Evolutionary conservation across 2,113 vertebrate genomes (phyloP), one percentile per base, ranked within the genome.

Genomic region (Myrmophylax atrothorax): DNA sequence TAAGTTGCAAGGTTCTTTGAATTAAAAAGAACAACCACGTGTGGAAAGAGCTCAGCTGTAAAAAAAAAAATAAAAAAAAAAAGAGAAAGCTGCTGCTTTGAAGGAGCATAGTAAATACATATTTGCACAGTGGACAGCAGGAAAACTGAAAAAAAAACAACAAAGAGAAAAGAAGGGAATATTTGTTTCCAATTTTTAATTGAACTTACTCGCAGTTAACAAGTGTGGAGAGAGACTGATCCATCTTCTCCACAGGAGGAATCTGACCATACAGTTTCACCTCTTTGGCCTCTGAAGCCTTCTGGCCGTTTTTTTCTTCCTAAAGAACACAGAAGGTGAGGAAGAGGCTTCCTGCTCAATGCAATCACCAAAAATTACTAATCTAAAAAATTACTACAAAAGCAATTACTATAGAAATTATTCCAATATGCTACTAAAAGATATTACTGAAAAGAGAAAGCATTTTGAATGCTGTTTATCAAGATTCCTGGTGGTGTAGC

Each of bases 191-290:
- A 47, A 12, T 9, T 86, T 93, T 69, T 76, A 91, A 68, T 24
- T 67, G n/a, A 92, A 98, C 99, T 98, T 98, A 99, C 99, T 99
- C 99, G 99, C 99, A 99, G 53, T 97, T 99, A 93, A 96, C 97
- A 81, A 99, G 98, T 0, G 96, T 97, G 24, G 98, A 99, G 52
- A 99, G 98, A 55, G 99, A 98, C 1, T 98, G 97, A 80, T 99
- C 99, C 99, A 99, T 99, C 97, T 98, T 99, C 95, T 99, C 99
- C 89, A 99, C 98, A 31, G 99, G 98, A 79, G 99, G 99, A 66
- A 99, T 80, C 96, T 99, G 99, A 87, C 98, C 98, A 1, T 99
- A 99, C n/a, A 99, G 97, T 89, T 99, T 99, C 28, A 99, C 98
- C 35, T 98, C 99, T 96, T 97, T 98, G 62, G 99, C 98, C 70